phyloP scores from a whole-genome alignment of 2,113 vertebrate genomes.

The zebrafish (Danio rerio) region GRCz12tu NC_133184.1:40109501-40110000 shows the following conservation, averaged over 20 bases:
- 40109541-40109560: constrained; percentile 84
- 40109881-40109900: constrained; percentile 71
- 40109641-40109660: constrained; percentile 90
- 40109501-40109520: constrained; percentile 85
- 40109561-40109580: constrained; percentile 88
- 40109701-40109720: constrained; percentile 89
- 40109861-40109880: constrained; percentile 83
- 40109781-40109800: constrained; percentile 92
- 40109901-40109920: not conserved
- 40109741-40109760: constrained; percentile 91
- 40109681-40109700: constrained; percentile 84
- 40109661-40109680: constrained; percentile 88
- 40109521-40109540: constrained; percentile 89
- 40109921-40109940: not conserved
- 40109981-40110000: not conserved
- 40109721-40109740: constrained; percentile 96
- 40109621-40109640: constrained; percentile 88
- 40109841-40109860: constrained; percentile 92
- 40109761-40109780: constrained; percentile 92
- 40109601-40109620: constrained; percentile 80
- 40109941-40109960: not conserved
- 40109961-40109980: not conserved
- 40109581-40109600: constrained; percentile 68
- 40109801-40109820: constrained; percentile 92
- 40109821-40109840: constrained; percentile 96